phyloP scores from a whole-genome alignment of 2,797 vertebrate genomes.

The Parotocinclus haroldoi region DNA sequence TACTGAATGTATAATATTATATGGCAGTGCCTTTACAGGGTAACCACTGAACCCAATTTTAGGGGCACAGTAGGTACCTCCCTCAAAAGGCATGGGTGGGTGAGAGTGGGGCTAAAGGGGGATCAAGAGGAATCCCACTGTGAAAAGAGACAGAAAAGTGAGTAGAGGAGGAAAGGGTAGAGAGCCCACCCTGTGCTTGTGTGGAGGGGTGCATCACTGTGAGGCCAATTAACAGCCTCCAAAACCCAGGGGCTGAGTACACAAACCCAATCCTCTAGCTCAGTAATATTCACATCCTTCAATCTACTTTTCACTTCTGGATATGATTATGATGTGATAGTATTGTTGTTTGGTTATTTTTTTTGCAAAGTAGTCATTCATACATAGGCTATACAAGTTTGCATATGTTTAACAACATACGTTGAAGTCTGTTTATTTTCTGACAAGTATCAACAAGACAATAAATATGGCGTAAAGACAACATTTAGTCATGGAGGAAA shows the following conservation, averaged over 20 bases:
- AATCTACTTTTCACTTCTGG: not conserved
- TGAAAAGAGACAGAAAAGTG: constrained; percentile 28
- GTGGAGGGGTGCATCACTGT: constrained; percentile 54
- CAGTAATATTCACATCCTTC: not conserved
- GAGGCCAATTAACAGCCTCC: constrained; percentile 64
- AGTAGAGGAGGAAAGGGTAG: constrained; percentile 38
- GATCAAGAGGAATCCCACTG: constrained; percentile 47
- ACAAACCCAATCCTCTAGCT: constrained; percentile 47
- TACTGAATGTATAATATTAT: too few relatives aligned
- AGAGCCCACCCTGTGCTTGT: constrained; percentile 52
- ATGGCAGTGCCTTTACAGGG: too few relatives aligned
- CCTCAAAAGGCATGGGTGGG: constrained; percentile 35
- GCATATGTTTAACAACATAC: not conserved
- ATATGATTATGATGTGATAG: not conserved
- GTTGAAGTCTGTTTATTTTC: constrained; percentile 8
- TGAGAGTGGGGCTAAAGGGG: constrained; percentile 19
- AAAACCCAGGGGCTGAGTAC: constrained; percentile 56
- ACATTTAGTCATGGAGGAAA: constrained; percentile 17
- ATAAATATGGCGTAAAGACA: not conserved
- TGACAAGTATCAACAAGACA: constrained; percentile 16
- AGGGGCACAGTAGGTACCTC: constrained; percentile 25
- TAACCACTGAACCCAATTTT: not conserved
- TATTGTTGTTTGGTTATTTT: not conserved
- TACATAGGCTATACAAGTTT: not conserved
- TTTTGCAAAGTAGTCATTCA: not conserved